A percentile compares a stretch with the other conserved stretches of the same genome.
phyloP scores from a whole-genome alignment of 2,797 vertebrate species.

The Helicolenus hilgendorfi region DNA sequence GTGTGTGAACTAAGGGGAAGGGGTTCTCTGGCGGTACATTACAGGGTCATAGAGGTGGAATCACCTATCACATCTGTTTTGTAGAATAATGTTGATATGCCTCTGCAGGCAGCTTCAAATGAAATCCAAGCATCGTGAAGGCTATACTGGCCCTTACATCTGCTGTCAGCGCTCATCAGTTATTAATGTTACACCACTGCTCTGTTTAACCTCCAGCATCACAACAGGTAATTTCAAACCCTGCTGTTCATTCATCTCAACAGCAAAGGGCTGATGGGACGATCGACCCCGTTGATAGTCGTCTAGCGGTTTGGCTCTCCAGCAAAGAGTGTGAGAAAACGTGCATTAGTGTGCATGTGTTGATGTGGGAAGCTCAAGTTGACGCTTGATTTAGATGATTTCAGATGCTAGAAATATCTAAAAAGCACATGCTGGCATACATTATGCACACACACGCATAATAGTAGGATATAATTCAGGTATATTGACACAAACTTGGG shows the following conservation, averaged over 20 bases:
- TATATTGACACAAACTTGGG: not conserved
- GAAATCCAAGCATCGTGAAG: constrained; percentile 18
- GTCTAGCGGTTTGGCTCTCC: constrained; percentile 2
- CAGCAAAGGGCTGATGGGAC: constrained; percentile 12
- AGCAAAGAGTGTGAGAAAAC: not conserved
- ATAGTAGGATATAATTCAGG: not conserved
- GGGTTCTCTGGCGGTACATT: not conserved
- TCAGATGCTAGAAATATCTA: not conserved
- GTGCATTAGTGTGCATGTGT: not conserved
- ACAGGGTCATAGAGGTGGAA: constrained; percentile 15
- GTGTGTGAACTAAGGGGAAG: not conserved
- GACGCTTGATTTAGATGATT: not conserved
- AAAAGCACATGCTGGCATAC: not conserved
- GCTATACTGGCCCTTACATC: constrained; percentile 16
- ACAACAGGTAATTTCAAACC: constrained; percentile 39
- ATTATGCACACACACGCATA: not conserved
- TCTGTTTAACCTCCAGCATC: constrained; percentile 35
- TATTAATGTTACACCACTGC: constrained; percentile 1
- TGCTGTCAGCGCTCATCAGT: constrained; percentile 47
- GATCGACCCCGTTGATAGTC: constrained; percentile 15
- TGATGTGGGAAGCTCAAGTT: not conserved
- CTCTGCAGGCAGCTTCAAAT: constrained; percentile 19
- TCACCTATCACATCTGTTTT: constrained; percentile 29
- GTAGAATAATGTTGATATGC: constrained; percentile 27
- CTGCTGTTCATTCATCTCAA: constrained; percentile 23